Base-by-base conservation (phyloP, 1,140 invertebrate genomes). In the Ceratina australensis region DNA sequence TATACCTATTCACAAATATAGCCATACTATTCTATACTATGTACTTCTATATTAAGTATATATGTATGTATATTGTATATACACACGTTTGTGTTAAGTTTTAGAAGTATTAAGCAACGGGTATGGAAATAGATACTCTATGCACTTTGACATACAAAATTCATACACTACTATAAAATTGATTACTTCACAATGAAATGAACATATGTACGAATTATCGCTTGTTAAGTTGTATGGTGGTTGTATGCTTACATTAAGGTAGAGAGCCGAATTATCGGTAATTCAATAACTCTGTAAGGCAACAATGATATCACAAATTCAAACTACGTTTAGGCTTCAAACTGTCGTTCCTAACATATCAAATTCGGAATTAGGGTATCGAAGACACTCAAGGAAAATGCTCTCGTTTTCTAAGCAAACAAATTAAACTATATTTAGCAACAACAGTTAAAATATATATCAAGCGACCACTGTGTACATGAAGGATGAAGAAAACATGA, bases 361-460 rank as follows among this genome's bases (percentile, higher is more conserved):
- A 10, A 47, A 75, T 26, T n/a, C 13, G 26, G 54, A 16, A 61
- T 22, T 20, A 26, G 56, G 10, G 0, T 15, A 60, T 24, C 28
- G 16, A 72, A 20, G 28, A 52, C 2, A 20, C 16, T 3, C 3
- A 20, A 54, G 18, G 26, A 77, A 71, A 66, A 75, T 66, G 66
- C 50, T 71, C 47, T 64, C 59, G 49, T 78, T 15, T 24, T 1
- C 16, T 63, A 47, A 64, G 8, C 50, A 66, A 65, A n/a, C 72
- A 26, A 20, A 28, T 16, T 28, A 15, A 76, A 13, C 18, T 22
- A 13, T 49, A 49, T 0, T 2, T 64, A 72, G 2, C 18, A 64
- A 77, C 20, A 56, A 77, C 3, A 28, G 1, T 0, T 49, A 42
- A 42, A 42, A 42, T 42, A 10, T 10, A 20, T 47, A 20, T 63